Percentiles rank a stretch among this genome's conserved stretches.
Conservation (phyloP, 1,140 invertebrate genomes). For the Oryzaephilus surinamensis region DNA sequence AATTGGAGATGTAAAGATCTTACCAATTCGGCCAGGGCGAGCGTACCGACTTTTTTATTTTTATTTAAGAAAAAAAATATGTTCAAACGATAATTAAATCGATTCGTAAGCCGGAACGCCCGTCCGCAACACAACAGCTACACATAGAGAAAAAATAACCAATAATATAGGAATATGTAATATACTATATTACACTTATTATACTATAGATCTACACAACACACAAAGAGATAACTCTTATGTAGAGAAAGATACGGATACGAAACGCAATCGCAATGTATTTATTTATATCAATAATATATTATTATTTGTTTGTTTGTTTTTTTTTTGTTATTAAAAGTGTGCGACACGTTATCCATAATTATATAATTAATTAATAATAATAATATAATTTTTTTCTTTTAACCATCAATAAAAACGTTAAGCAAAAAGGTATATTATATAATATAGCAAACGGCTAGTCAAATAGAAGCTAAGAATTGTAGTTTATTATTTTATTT, state of each 20-base stretch:
- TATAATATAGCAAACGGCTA: conserved; percentile 32
- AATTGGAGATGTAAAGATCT: too few relatives aligned
- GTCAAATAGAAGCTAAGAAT: conserved; percentile 34
- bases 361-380: too few relatives aligned
- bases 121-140: conserved; percentile 36
- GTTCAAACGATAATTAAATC: too few relatives aligned
- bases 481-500: too few relatives aligned
- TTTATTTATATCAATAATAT: too few relatives aligned
- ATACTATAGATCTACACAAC: conserved; percentile 37
- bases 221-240: conserved; percentile 37
- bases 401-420: conserved; percentile 19
- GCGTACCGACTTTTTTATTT: conserved; percentile 12
- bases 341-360: conserved; percentile 25
- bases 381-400: not conserved
- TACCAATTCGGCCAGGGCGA: conserved; percentile 18
- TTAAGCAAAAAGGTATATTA: conserved; percentile 20
- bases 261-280: conserved; percentile 12
- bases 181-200: conserved; percentile 37
- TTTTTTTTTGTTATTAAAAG: too few relatives aligned
- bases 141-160: conserved; percentile 37
- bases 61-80: too few relatives aligned
- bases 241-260: conserved; percentile 30
- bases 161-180: conserved; percentile 37
- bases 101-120: conserved; percentile 16
- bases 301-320: too few relatives aligned